Evolutionary conservation across 1,140 invertebrate genomes (phyloP).

Genomic region (Psilanteris sp.): DNA sequence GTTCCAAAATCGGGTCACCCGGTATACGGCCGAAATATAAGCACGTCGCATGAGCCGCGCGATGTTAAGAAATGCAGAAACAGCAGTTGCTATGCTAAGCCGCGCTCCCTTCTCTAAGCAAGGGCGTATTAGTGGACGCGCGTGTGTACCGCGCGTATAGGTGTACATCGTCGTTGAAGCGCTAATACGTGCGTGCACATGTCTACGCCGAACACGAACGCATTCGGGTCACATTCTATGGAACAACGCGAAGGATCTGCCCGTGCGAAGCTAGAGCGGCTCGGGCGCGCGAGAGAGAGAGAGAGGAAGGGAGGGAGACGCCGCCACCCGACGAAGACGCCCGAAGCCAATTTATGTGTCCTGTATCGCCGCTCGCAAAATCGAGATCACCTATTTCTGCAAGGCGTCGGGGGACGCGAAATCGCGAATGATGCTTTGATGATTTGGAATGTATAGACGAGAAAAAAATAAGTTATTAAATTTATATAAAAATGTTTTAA

Average conservation of each 20-base stretch:
- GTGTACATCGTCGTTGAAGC: slow-evolving; percentile 46
- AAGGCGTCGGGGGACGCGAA: slow-evolving; percentile 3
- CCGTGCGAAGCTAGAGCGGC: slow-evolving; percentile 41
- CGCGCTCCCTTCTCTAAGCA: slow-evolving; percentile 71
- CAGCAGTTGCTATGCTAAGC: slow-evolving; percentile 80
- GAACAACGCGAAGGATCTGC: slow-evolving; percentile 47
- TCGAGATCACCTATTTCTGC: slow-evolving; percentile 14
- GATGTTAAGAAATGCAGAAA: slow-evolving; percentile 78
- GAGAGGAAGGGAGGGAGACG: too few species aligned
- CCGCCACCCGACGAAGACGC: slow-evolving; percentile 8
- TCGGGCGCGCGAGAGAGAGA: slow-evolving; percentile 4
- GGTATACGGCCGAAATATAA: slow-evolving; percentile 75
- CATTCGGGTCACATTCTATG: slow-evolving; percentile 59
- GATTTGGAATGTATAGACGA: too few species aligned
- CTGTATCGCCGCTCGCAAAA: slow-evolving; percentile 19
- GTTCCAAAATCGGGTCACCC: slow-evolving; percentile 68
- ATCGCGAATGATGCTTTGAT: too few species aligned
- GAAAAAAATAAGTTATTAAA: too few species aligned
- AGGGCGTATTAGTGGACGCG: slow-evolving; percentile 57
- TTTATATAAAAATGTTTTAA: too few species aligned
- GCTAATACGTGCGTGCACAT: slow-evolving; percentile 47
- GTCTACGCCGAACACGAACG: slow-evolving; percentile 50
- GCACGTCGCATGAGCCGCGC: slow-evolving; percentile 68
- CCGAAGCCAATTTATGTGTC: slow-evolving; percentile 45
- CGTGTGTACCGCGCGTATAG: slow-evolving; percentile 53